phyloP scores from a whole-genome alignment of 1,140 invertebrate species.

The Apis cerana region DNA sequence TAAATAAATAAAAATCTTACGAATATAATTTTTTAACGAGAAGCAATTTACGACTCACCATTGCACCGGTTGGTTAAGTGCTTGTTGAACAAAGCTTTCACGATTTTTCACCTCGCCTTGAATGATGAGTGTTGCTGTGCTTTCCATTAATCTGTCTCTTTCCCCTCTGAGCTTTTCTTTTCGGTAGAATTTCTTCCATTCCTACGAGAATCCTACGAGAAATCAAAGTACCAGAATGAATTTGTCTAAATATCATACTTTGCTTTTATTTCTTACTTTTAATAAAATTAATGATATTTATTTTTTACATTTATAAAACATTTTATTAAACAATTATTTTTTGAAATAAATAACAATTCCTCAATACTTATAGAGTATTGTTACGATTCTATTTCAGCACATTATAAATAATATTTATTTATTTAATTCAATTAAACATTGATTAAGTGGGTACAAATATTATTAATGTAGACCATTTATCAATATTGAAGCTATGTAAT shows the following conservation, averaged over 20 bases:
- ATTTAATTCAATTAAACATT: too few relatives aligned
- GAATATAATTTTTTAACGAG: not conserved
- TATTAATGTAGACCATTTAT: not conserved
- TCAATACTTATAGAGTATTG: too few relatives aligned
- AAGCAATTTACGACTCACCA: constrained; percentile 16
- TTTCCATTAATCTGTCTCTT: constrained; percentile 59
- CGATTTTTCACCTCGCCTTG: constrained; percentile 52
- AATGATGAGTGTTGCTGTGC: constrained; percentile 32
- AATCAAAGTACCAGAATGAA: not conserved
- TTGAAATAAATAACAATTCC: not conserved
- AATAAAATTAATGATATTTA: not conserved
- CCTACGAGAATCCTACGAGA: not conserved
- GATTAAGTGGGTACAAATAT: too few relatives aligned
- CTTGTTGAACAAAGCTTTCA: constrained; percentile 43
- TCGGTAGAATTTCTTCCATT: constrained; percentile 27
- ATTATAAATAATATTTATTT: not conserved
- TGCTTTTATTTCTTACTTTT: not conserved
- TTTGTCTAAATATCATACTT: not conserved
- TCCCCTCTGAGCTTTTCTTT: constrained; percentile 8
- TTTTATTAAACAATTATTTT: too few relatives aligned
- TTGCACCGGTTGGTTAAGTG: constrained; percentile 37
- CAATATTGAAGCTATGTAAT: not conserved
- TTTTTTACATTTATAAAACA: too few relatives aligned
- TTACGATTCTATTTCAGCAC: too few relatives aligned
- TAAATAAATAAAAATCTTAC: not conserved